These are phyloP conservation scores for Hypomecis atomaria DNA, from an alignment of 2,888 invertebrate species.

Conservation along the genomic window DNA sequence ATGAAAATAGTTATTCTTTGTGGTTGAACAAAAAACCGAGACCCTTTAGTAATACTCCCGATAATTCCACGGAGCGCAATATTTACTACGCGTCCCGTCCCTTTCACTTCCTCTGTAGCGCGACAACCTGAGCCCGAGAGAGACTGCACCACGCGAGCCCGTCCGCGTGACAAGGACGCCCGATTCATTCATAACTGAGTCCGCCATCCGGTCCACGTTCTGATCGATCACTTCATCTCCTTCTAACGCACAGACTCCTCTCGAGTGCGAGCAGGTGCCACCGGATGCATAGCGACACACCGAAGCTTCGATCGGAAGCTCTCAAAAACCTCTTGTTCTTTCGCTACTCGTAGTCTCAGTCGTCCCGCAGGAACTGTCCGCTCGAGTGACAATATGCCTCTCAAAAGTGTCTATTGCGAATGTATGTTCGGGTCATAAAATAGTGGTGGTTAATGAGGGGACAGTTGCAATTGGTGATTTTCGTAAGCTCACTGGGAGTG, in stretches of 20 bases:
- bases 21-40: conserved; percentile 72
- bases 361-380: conserved; percentile 29
- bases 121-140: conserved; percentile 78
- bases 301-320: conserved; percentile 76
- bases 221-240: conserved; percentile 81
- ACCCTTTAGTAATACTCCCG: conserved; percentile 73
- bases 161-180: conserved; percentile 67
- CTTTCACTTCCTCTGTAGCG: conserved; percentile 83
- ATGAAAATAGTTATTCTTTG: conserved; percentile 71
- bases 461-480: conserved; percentile 79
- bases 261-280: conserved; percentile 82
- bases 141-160: conserved; percentile 60
- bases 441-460: conserved; percentile 64
- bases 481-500: conserved; percentile 80
- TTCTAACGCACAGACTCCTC: conserved; percentile 76
- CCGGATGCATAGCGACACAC: conserved; percentile 75
- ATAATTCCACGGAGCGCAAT: conserved; percentile 74
- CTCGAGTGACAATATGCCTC: conserved; percentile 15
- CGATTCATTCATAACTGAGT: conserved; percentile 84
- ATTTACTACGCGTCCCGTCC: conserved; percentile 83
- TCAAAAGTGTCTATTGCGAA: conserved; percentile 48
- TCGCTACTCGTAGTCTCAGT: conserved; percentile 50
- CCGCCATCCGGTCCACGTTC: conserved; percentile 82
- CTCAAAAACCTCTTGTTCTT: conserved; percentile 66
- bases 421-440: conserved; percentile 41